These are phyloP conservation scores for Lithosia quadra DNA, from an alignment of 2,888 invertebrate species.

Conservation along the genomic window DNA sequence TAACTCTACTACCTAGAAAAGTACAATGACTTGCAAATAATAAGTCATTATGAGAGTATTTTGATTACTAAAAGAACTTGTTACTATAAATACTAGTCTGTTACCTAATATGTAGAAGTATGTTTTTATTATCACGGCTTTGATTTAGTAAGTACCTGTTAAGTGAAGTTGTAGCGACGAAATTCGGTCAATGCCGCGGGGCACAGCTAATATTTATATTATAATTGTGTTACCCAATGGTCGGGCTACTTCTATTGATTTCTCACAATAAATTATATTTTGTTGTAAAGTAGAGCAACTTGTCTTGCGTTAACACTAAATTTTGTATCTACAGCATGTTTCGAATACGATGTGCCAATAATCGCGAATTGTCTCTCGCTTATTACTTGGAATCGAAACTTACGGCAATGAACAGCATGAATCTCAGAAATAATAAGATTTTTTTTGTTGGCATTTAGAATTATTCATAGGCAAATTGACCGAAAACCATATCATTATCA, in stretches of 20 bases:
- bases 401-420: background rate
- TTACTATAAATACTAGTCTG: conserved; percentile 29
- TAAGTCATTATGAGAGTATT: background rate
- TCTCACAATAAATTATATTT: conserved; percentile 80
- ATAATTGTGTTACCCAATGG: conserved; percentile 61
- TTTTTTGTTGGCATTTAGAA: background rate
- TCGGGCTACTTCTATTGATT: conserved; percentile 61
- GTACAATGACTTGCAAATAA: background rate
- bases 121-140: conserved; percentile 45
- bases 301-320: conserved; percentile 58
- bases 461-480: background rate
- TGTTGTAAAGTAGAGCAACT: conserved; percentile 69
- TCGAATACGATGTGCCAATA: conserved; percentile 37
- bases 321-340: conserved; percentile 59
- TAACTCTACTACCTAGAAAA: background rate
- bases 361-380: too few species aligned
- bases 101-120: conserved; percentile 40
- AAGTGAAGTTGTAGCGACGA: conserved; percentile 44
- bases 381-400: conserved; percentile 11
- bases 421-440: too few species aligned
- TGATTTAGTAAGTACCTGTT: conserved; percentile 49
- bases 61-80: conserved; percentile 28
- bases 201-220: conserved; percentile 51
- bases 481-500: background rate
- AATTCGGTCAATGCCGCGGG: conserved; percentile 47